Conservation (phyloP, 2,888 invertebrate genomes). For the Argyresthia goedartella region DNA sequence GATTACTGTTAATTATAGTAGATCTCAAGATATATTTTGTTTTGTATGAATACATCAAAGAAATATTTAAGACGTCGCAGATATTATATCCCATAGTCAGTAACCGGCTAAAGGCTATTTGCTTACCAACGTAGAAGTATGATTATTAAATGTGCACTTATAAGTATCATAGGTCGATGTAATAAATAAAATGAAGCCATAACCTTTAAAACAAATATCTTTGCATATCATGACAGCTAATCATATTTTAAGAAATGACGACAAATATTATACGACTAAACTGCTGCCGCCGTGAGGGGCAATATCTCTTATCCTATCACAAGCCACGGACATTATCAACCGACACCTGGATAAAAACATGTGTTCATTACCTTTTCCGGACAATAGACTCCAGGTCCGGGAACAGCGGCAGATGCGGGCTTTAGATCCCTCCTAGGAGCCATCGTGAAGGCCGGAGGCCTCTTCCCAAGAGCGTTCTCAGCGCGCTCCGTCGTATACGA, state of each 20-base stretch:
- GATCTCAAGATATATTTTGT: too few relatives aligned
- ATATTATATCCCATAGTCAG: too few relatives aligned
- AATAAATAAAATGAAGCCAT: neutral
- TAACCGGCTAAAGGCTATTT: too few relatives aligned
- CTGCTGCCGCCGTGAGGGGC: neutral
- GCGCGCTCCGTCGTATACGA: constrained; percentile 75
- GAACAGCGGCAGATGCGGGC: constrained; percentile 45
- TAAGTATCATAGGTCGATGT: too few relatives aligned
- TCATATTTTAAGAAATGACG: neutral
- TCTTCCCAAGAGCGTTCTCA: constrained; percentile 40
- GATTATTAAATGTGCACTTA: too few relatives aligned
- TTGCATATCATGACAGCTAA: neutral
- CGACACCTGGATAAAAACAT: neutral
- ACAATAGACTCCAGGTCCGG: constrained; percentile 75
- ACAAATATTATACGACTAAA: neutral
- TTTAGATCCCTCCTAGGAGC: constrained; percentile 68
- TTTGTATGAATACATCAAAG: too few relatives aligned
- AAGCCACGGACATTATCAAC: neutral
- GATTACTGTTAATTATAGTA: too few relatives aligned
- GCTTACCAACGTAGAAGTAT: too few relatives aligned
- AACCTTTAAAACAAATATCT: neutral
- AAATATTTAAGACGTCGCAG: too few relatives aligned
- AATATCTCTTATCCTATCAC: neutral
- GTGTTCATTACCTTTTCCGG: constrained; percentile 71
- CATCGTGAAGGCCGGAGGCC: constrained; percentile 89